Evolutionary conservation across 2,888 invertebrate genomes (phyloP).

Genomic region (Selenia dentaria): DNA sequence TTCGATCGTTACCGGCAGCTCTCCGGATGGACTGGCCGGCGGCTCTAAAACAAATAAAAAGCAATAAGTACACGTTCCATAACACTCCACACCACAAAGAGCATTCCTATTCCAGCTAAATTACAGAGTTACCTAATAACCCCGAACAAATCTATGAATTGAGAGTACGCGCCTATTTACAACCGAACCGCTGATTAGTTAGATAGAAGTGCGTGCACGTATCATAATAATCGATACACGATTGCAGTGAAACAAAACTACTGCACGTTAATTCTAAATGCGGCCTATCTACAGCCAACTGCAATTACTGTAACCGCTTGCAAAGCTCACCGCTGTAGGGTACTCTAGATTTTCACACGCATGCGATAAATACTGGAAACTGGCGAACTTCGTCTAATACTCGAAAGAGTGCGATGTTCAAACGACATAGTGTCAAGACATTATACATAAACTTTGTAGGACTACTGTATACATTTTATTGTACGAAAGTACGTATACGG

Average conservation of each 20-base stretch:
- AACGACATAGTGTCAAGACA: slow-evolving; percentile 34
- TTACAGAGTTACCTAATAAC: slow-evolving; percentile 45
- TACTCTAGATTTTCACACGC: slow-evolving; percentile 70
- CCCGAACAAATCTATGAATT: slow-evolving; percentile 54
- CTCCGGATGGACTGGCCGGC: slow-evolving; percentile 70
- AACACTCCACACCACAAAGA: slow-evolving; percentile 28
- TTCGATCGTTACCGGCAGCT: slow-evolving; percentile 90
- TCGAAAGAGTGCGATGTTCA: slow-evolving; percentile 37
- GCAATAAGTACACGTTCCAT: slow-evolving; percentile 27
- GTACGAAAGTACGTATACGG: slow-evolving; percentile 16
- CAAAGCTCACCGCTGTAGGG: slow-evolving; percentile 55
- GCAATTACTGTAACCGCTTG: slow-evolving; percentile 62
- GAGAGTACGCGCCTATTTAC: slow-evolving; percentile 46
- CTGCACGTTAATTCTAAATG: slow-evolving; percentile 50
- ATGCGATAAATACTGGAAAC: slow-evolving; percentile 48
- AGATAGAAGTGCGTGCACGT: slow-evolving; percentile 52
- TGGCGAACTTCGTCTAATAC: slow-evolving; percentile 29
- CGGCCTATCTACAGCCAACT: slow-evolving; percentile 48
- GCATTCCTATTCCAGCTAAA: slow-evolving; percentile 37
- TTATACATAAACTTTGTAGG: slow-evolving; percentile 24
- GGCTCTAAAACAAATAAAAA: slow-evolving; percentile 77
- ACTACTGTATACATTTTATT: slow-evolving; percentile 25
- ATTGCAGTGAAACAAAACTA: slow-evolving; percentile 54
- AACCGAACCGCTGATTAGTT: slow-evolving; percentile 54
- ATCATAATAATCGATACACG: slow-evolving; percentile 71